Evolutionary conservation across 2,113 vertebrate genomes (phyloP).

Genomic region (Hippolais icterina): DNA sequence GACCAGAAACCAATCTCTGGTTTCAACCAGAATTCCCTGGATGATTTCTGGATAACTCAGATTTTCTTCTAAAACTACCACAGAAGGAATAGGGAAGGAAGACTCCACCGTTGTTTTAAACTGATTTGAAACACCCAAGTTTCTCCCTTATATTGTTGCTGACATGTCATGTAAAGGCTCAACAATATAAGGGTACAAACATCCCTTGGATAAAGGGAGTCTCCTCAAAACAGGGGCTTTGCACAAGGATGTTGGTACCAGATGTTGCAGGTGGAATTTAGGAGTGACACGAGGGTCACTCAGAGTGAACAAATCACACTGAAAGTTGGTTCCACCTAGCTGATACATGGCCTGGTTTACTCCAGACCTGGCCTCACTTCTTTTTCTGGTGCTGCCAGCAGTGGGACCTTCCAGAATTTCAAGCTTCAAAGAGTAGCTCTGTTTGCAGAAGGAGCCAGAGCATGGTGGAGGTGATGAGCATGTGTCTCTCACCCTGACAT

Average conservation of each 20-base stretch:
- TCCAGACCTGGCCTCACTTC: not conserved
- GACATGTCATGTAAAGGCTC: not conserved
- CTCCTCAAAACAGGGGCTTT: not conserved
- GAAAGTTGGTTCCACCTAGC: not conserved
- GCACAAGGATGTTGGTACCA: not conserved
- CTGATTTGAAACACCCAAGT: not conserved
- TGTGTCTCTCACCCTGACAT: not conserved
- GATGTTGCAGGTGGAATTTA: not conserved
- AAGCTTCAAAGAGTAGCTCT: not conserved
- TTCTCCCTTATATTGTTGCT: not conserved
- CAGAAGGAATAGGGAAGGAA: not conserved
- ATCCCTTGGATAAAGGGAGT: not conserved
- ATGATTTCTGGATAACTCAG: not conserved
- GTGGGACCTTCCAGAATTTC: not conserved
- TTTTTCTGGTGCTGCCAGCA: not conserved
- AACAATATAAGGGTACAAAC: accelerated
- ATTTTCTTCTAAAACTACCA: not conserved
- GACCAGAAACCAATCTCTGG: too few relatives aligned
- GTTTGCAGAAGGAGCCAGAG: not conserved
- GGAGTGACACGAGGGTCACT: not conserved
- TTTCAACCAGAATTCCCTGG: not conserved
- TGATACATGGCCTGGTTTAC: accelerated
- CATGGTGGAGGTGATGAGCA: not conserved
- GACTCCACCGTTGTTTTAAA: not conserved
- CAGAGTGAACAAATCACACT: not conserved